These are phyloP conservation scores for Microctonus aethiopoides DNA, from an alignment of 2,888 invertebrate species.

Conservation along the genomic window DNA sequence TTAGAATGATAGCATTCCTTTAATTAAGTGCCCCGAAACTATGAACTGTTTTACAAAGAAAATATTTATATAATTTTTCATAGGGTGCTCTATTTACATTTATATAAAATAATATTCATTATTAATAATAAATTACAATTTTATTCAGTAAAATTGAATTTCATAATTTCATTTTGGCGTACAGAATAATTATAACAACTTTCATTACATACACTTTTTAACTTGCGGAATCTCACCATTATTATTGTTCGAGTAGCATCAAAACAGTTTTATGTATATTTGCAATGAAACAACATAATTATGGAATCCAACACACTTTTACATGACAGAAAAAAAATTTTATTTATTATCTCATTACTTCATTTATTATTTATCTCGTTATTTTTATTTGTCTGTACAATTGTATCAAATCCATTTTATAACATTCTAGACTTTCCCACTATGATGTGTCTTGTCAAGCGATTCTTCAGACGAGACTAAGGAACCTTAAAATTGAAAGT, in stretches of 20 bases:
- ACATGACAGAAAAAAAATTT: neutral
- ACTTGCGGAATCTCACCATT: neutral
- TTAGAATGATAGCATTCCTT: constrained; percentile 35
- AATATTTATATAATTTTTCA: constrained; percentile 37
- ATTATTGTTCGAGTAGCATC: neutral
- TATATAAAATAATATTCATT: constrained; percentile 30
- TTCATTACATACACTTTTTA: neutral
- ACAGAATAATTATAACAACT: constrained; percentile 42
- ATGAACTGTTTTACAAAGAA: constrained; percentile 37
- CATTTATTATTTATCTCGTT: neutral
- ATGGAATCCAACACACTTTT: neutral
- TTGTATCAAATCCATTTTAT: constrained; percentile 39
- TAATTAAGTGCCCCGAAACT: constrained; percentile 6
- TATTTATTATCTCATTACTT: neutral
- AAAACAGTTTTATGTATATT: neutral
- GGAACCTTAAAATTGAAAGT: constrained; percentile 54
- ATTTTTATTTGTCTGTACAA: constrained; percentile 40
- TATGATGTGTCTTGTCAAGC: constrained; percentile 61
- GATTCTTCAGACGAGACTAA: constrained; percentile 65
- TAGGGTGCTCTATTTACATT: constrained; percentile 31
- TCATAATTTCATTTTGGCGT: constrained; percentile 58
- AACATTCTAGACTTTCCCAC: constrained; percentile 58
- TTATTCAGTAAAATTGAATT: constrained; percentile 61
- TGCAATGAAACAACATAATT: neutral
- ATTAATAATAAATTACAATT: constrained; percentile 65